Evolutionary conservation across 1,140 invertebrate genomes (phyloP), one percentile per base, ranked within the genome.

Genomic region (Parapsyche elsis): DNA sequence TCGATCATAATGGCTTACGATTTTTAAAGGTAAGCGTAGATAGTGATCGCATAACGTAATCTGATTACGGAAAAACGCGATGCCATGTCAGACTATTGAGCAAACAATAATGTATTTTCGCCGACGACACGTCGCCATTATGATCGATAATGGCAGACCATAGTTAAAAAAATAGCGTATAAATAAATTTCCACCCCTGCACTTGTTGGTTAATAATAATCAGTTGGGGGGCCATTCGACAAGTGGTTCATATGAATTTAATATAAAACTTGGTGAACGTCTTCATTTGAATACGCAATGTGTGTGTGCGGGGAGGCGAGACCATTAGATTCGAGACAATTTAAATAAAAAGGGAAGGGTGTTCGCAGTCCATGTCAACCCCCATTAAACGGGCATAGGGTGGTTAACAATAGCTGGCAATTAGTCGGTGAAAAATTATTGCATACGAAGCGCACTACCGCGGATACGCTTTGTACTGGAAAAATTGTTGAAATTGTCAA

Each of bases 201-300:
- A 16, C 2, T 5, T 16, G 16, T 10, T 2, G n/a, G 21, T 19
- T 21, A 61, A 61, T 21, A 53, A 53, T 5, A 61, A 21, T 24
- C 7, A 10, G 2, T 53, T 12, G 2, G 49, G 49, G 49, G 30
- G 30, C 1, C 30, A 38, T 38, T 38, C 75, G 14, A 67, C 61
- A 78, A 78, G 67, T 71, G 77, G 30, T 53, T 71, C 64, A 79
- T 79, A 79, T 59, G 77, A 79, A 71, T 79, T 70, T 71, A 79
- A 79, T 79, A 79, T 79, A 24, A 24, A 71, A 45, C 46, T 79
- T 71, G 74, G 23, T 38, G 77, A 79, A 79, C 67, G 78, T 79
- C 78, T 79, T 79, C 78, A 79, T 79, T 79, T 79, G 57, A 79
- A 79, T 79, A 79, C 59, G 70, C 67, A 79, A 59, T 44, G 49